phyloP scores from a whole-genome alignment of 2,797 vertebrate genomes.

The Schizothorax lantsangensis region DNA sequence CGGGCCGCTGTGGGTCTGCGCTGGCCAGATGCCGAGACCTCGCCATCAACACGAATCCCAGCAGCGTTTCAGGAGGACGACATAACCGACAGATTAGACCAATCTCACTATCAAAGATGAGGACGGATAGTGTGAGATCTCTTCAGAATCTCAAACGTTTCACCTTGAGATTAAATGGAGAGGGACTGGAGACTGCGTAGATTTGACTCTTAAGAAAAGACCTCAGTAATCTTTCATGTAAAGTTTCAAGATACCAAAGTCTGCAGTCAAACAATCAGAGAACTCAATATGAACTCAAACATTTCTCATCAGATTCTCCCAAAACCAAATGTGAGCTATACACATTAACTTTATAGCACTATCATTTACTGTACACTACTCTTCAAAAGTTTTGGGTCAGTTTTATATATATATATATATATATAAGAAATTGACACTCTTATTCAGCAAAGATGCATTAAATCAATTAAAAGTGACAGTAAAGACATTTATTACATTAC shows the following conservation, averaged over 20 bases:
- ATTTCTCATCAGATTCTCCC: background rate
- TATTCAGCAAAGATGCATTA: no score
- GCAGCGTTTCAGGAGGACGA: constrained; percentile 13
- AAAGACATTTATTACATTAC: no score
- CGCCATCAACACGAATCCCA: background rate
- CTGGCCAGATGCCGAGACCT: constrained; percentile 48
- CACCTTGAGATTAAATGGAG: background rate
- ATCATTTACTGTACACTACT: background rate
- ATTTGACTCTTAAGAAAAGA: background rate
- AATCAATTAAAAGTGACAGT: no score
- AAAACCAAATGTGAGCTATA: background rate
- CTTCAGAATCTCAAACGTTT: background rate
- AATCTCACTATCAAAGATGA: background rate
- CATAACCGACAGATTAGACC: constrained; percentile 31
- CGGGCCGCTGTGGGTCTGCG: constrained; percentile 50
- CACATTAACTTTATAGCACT: background rate
- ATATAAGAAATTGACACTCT: no score
- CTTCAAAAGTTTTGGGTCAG: background rate
- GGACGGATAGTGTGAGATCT: background rate
- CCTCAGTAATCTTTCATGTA: background rate
- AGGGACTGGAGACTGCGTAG: background rate
- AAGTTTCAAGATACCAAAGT: background rate
- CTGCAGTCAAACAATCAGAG: background rate
- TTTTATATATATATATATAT: no score
- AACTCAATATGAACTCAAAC: no score